phyloP scores from a whole-genome alignment of 2,888 invertebrate species.

The Eristalis tenax region DNA sequence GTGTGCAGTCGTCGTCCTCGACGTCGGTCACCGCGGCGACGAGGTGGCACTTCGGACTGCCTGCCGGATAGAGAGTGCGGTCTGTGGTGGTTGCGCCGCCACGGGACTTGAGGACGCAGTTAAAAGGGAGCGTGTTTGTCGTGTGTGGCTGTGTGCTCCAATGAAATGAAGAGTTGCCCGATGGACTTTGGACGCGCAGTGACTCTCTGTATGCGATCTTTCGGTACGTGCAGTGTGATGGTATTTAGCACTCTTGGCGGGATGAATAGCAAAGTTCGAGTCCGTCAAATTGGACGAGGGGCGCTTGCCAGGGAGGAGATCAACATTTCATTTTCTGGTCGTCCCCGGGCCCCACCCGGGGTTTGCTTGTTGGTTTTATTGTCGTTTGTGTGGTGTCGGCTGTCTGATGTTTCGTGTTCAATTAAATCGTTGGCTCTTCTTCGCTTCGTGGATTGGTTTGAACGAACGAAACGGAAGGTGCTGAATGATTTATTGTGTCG shows the following conservation, averaged over 20 bases:
- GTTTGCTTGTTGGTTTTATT: constrained; percentile 47
- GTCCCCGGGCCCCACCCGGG: neutral
- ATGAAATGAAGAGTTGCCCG: constrained; percentile 63
- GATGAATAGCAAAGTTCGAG: constrained; percentile 57
- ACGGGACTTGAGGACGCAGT: neutral
- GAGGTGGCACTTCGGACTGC: constrained; percentile 40
- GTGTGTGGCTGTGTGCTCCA: constrained; percentile 33
- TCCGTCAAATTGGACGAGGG: constrained; percentile 51
- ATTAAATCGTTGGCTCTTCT: constrained; percentile 64
- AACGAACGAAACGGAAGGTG: constrained; percentile 40
- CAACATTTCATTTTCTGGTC: constrained; percentile 9
- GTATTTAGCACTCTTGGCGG: constrained; percentile 70
- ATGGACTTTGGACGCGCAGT: constrained; percentile 64
- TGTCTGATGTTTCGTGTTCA: constrained; percentile 70
- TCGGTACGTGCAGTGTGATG: constrained; percentile 35
- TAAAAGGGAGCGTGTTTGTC: constrained; percentile 33
- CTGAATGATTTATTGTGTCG: constrained; percentile 64
- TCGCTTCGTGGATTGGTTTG: constrained; percentile 22
- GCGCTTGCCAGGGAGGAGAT: constrained; percentile 50
- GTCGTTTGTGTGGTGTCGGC: constrained; percentile 65
- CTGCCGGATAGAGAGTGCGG: constrained; percentile 6
- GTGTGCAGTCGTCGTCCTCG: neutral
- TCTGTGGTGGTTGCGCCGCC: constrained; percentile 8
- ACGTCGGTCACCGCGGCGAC: neutral
- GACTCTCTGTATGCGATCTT: constrained; percentile 26